phyloP scores from a whole-genome alignment of 2,797 vertebrate species.

The Gadopsis marmoratus region DNA sequence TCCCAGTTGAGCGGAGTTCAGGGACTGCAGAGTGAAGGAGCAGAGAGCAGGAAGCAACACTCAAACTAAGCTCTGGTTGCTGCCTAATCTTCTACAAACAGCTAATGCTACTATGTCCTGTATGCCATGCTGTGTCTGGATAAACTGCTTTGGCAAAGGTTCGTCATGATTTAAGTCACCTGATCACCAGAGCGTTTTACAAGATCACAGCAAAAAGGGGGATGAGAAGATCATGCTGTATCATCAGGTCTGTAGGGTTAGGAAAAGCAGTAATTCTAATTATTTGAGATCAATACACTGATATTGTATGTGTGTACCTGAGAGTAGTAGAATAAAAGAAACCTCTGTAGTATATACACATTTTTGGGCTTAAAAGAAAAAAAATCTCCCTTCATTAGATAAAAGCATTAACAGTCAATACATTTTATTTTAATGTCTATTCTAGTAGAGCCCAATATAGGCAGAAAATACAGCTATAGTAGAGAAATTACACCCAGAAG shows the following conservation, averaged over 20 bases:
- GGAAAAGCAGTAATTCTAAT: neutral
- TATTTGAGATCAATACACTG: neutral
- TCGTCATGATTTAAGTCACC: slow-evolving; percentile 26
- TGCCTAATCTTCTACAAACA: slow-evolving; percentile 78
- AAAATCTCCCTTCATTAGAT: neutral
- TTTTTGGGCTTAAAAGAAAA: neutral
- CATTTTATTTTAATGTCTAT: neutral
- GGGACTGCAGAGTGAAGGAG: slow-evolving; percentile 34
- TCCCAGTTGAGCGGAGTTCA: slow-evolving; percentile 19
- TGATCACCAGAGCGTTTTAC: neutral
- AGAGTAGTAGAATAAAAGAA: neutral
- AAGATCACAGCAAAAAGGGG: neutral
- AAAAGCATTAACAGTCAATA: too few relatives aligned
- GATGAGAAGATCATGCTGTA: neutral
- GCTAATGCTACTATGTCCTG: slow-evolving; percentile 53
- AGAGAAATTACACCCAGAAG: slow-evolving; percentile 30
- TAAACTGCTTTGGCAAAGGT: neutral
- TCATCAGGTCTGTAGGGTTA: neutral
- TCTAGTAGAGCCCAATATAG: neutral
- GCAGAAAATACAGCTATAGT: neutral
- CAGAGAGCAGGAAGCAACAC: slow-evolving; percentile 49
- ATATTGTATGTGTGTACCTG: too few relatives aligned
- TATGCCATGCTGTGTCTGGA: slow-evolving; percentile 11
- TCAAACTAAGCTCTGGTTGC: slow-evolving; percentile 72
- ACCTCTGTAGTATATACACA: neutral